phyloP scores from a whole-genome alignment of 2,888 invertebrate species.

The Carpatolechia fugitivella region DNA sequence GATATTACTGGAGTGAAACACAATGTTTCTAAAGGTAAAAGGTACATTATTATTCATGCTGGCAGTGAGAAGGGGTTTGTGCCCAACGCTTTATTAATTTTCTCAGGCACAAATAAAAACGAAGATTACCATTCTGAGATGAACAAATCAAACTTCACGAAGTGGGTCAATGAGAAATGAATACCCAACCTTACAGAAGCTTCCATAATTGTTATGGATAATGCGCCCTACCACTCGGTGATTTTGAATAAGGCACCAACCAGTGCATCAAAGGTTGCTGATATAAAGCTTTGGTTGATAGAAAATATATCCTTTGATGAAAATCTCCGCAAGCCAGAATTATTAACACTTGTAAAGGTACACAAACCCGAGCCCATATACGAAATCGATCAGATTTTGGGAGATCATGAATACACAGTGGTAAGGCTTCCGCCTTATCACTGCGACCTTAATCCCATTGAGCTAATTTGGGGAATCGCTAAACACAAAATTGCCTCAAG shows the following conservation, averaged over 20 bases:
- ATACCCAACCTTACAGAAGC: not conserved
- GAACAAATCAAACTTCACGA: conserved; percentile 13
- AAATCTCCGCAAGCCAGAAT: not conserved
- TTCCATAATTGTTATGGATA: conserved; percentile 7
- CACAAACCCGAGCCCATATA: not conserved
- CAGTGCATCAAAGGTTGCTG: not conserved
- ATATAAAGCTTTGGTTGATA: not conserved
- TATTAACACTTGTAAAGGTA: not conserved
- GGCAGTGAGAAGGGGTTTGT: conserved; percentile 19
- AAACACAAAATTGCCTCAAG: conserved; percentile 13
- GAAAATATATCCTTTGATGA: not conserved
- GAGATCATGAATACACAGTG: conserved; percentile 13
- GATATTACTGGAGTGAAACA: not conserved
- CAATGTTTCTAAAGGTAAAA: conserved; percentile 15
- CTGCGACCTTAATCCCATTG: conserved; percentile 13
- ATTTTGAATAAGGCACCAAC: conserved; percentile 4
- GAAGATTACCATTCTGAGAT: conserved; percentile 19
- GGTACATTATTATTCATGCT: conserved; percentile 19
- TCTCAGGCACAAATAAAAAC: conserved; percentile 11
- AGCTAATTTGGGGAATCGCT: conserved; percentile 11
- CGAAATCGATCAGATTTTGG: not conserved
- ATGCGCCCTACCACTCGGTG: conserved; percentile 6
- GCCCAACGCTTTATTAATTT: conserved; percentile 13
- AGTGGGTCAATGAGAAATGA: conserved; percentile 12
- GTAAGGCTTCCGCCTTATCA: conserved; percentile 17